Evolutionary conservation across 2,113 vertebrate genomes (phyloP).

Genomic region (Gasterosteus nipponicus): DNA sequence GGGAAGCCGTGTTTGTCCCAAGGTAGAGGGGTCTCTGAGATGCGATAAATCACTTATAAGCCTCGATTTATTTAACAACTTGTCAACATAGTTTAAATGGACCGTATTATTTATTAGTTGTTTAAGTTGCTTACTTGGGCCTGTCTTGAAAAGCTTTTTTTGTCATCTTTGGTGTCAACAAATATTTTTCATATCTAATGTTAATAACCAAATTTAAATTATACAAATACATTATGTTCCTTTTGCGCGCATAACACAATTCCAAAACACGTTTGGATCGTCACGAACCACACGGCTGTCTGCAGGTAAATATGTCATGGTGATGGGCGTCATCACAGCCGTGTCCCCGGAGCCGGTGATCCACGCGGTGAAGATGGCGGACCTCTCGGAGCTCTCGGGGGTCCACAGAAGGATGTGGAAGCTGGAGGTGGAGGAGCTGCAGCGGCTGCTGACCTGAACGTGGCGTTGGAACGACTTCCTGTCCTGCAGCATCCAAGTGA

Average conservation of each 20-base stretch:
- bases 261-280: no score
- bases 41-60: no score
- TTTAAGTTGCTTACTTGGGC: no score
- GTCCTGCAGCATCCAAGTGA: neutral
- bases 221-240: no score
- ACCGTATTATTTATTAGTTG: no score
- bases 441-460: constrained; percentile 77
- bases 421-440: constrained; percentile 92
- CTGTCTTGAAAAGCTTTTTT: no score
- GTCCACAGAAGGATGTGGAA: constrained; percentile 87
- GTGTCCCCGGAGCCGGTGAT: constrained; percentile 88
- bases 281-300: constrained; percentile 21
- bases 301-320: constrained; percentile 94
- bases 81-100: no score
- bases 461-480: neutral
- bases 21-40: constrained; percentile 73
- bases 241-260: no score
- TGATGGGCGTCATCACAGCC: constrained; percentile 88
- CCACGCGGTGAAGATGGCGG: constrained; percentile 92
- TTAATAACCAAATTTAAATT: no score
- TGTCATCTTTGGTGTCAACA: no score
- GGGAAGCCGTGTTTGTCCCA: constrained; percentile 86
- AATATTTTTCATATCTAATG: no score
- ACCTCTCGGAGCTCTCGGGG: constrained; percentile 85
- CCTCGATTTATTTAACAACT: neutral